A percentile compares a stretch with the other conserved stretches of the same genome.
These are phyloP conservation scores for Oncorhynchus keta DNA, from an alignment of 2,113 vertebrate species.

Conservation along the genomic window DNA sequence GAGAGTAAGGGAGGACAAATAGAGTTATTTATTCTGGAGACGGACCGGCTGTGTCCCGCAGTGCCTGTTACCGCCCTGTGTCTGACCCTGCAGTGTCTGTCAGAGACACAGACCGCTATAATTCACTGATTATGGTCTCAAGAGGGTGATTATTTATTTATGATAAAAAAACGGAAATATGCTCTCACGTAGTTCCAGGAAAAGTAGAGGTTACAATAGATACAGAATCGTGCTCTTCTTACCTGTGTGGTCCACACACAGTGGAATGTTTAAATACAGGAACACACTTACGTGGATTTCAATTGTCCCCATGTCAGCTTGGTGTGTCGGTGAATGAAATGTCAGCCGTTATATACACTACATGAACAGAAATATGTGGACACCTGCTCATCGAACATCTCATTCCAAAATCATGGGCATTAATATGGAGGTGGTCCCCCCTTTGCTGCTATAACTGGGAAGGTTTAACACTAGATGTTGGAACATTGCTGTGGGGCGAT, in stretches of 20 bases:
- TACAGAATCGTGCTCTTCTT: background rate
- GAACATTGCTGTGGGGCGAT: too few species aligned
- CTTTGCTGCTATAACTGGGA: too few species aligned
- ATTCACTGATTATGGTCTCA: background rate
- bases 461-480: too few species aligned
- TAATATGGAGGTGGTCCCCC: too few species aligned
- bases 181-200: slow-evolving; percentile 13
- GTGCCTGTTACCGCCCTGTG: background rate
- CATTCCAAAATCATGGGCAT: too few species aligned
- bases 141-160: background rate
- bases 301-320: background rate
- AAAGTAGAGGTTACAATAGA: slow-evolving; percentile 34
- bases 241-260: background rate
- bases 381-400: too few species aligned
- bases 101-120: background rate
- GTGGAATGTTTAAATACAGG: background rate
- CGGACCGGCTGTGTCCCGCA: background rate
- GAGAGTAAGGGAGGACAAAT: background rate
- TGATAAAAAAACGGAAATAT: slow-evolving; percentile 9
- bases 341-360: background rate
- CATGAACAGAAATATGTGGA: background rate
- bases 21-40: background rate
- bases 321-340: background rate
- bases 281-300: background rate
- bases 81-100: background rate